Evolutionary conservation across 1,140 invertebrate species (phyloP).

Genomic region (Pentalonia nigronervosa): DNA sequence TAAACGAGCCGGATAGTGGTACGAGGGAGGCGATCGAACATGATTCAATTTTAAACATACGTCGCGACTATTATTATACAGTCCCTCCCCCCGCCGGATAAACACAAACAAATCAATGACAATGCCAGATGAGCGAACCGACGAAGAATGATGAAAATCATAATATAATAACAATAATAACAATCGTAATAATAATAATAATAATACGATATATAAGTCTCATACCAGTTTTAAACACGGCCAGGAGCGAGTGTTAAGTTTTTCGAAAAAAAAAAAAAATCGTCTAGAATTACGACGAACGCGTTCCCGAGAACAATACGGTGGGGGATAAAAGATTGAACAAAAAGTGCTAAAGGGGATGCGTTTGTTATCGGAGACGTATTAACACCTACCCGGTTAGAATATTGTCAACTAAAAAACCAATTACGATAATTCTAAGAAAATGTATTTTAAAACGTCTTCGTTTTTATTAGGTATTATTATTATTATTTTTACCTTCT

Average conservation of each 20-base stretch:
- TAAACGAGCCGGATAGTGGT: slow-evolving; percentile 15
- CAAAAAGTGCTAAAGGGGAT: slow-evolving; percentile 45
- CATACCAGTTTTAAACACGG: slow-evolving; percentile 42
- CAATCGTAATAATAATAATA: neutral
- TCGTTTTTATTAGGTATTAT: neutral
- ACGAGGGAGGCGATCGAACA: slow-evolving; percentile 8
- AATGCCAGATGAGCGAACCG: slow-evolving; percentile 11
- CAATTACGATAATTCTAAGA: slow-evolving; percentile 55
- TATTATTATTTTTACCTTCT: neutral
- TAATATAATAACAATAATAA: neutral
- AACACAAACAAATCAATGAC: slow-evolving; percentile 36
- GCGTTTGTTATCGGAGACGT: slow-evolving; percentile 56
- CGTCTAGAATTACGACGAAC: slow-evolving; percentile 50
- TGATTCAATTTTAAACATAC: slow-evolving; percentile 46
- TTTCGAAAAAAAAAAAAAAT: slow-evolving; percentile 19
- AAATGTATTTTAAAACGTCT: slow-evolving; percentile 55
- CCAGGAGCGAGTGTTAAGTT: slow-evolving; percentile 44
- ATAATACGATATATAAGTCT: neutral
- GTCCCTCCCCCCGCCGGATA: neutral
- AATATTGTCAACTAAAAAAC: slow-evolving; percentile 50
- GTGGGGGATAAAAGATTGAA: slow-evolving; percentile 43
- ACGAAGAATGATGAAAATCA: neutral
- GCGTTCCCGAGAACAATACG: slow-evolving; percentile 44
- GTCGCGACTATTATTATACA: neutral
- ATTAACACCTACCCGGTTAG: slow-evolving; percentile 48